phyloP scores from a whole-genome alignment of 2,797 vertebrate genomes.

The Galagoides demidoff region DNA sequence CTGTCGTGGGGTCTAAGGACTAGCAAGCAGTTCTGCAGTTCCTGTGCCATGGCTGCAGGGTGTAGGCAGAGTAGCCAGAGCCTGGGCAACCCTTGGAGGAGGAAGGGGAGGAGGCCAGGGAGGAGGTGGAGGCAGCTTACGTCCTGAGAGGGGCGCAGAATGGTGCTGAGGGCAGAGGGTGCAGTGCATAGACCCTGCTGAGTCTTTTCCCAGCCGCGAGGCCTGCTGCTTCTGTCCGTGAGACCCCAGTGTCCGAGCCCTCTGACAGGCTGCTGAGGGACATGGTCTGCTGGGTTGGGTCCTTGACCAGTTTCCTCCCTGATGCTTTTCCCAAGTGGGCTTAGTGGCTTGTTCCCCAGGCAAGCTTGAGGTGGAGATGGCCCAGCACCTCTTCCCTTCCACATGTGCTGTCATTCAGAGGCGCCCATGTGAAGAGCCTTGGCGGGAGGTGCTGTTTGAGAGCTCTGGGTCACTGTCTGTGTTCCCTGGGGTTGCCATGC shows the following conservation, averaged over 20 bases:
- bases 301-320: not conserved
- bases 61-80: not conserved
- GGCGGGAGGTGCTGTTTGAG: not conserved
- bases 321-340: not conserved
- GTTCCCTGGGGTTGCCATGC: not conserved
- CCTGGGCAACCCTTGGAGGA: not conserved
- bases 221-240: not conserved
- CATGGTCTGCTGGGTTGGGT: not conserved
- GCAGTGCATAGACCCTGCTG: not conserved
- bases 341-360: not conserved
- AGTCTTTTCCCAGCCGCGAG: not conserved
- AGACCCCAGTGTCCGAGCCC: not conserved
- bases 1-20: not conserved
- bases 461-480: not conserved
- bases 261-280: not conserved
- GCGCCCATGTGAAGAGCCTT: not conserved
- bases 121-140: too few relatives aligned
- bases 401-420: not conserved
- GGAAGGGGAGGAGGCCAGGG: not conserved
- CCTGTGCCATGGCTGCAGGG: not conserved
- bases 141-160: not conserved
- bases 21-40: not conserved
- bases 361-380: not conserved
- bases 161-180: not conserved
- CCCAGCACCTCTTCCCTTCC: not conserved